These are phyloP conservation scores for Drosophila azteca DNA, from an alignment of 1,140 invertebrate genomes.

Conservation along the genomic window DNA sequence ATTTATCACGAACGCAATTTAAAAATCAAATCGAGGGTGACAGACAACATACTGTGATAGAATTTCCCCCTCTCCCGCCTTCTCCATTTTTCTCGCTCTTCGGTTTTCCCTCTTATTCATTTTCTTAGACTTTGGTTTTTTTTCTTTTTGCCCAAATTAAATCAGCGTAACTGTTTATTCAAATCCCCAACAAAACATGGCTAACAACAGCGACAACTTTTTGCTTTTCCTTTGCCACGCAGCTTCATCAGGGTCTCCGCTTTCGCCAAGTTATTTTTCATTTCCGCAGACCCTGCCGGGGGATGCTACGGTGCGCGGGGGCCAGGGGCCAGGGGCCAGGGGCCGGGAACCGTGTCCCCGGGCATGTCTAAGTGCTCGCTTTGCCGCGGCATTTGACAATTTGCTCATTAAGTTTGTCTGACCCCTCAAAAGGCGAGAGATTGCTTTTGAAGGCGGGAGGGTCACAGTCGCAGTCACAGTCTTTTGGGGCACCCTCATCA, in stretches of 20 bases:
- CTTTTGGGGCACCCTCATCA: slow-evolving; percentile 63
- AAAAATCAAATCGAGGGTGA: slow-evolving; percentile 83
- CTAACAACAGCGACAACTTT: slow-evolving; percentile 68
- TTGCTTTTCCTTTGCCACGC: slow-evolving; percentile 28
- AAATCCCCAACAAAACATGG: slow-evolving; percentile 72
- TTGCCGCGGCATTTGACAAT: slow-evolving; percentile 82
- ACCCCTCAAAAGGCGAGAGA: slow-evolving; percentile 39
- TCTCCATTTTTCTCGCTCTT: slow-evolving; percentile 15
- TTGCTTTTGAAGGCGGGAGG: slow-evolving; percentile 5
- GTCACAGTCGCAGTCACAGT: slow-evolving; percentile 22
- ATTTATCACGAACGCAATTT: slow-evolving; percentile 83
- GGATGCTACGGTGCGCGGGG: neutral
- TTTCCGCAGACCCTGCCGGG: slow-evolving; percentile 9
- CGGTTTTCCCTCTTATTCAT: neutral
- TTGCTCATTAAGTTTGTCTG: slow-evolving; percentile 83
- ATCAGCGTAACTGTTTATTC: slow-evolving; percentile 84
- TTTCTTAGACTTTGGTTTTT: neutral
- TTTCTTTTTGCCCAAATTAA: slow-evolving; percentile 67
- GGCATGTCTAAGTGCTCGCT: slow-evolving; percentile 78
- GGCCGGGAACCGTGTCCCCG: slow-evolving; percentile 33
- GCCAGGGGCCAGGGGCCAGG: slow-evolving; percentile 23
- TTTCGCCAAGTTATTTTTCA: slow-evolving; percentile 74
- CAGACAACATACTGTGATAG: slow-evolving; percentile 81
- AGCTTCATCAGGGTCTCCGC: neutral
- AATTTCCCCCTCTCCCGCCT: slow-evolving; percentile 50